A percentile compares a stretch with the other conserved stretches of the same genome.
Evolutionary conservation across 2,797 vertebrate genomes (phyloP).

Genomic region (Champsocephalus esox): DNA sequence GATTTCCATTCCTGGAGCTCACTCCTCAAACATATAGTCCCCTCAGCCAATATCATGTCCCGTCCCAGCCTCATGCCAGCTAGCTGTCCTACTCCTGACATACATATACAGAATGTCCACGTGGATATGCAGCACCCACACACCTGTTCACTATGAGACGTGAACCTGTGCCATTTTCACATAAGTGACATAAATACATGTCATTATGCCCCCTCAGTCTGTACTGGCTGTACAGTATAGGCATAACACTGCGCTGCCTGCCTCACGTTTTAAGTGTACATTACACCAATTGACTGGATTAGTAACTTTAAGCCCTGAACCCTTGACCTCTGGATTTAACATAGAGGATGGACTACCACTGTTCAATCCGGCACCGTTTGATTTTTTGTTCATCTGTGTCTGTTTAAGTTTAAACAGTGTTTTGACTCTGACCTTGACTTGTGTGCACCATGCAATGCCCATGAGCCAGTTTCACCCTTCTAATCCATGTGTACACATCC

Average conservation of each 20-base stretch:
- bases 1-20: conserved; percentile 78
- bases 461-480: background rate
- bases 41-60: conserved; percentile 56
- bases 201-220: conserved; percentile 22
- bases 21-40: conserved; percentile 60
- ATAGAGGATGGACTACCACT: conserved; percentile 20
- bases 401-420: conserved; percentile 6
- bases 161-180: conserved; percentile 48
- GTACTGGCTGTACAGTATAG: conserved; percentile 38
- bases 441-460: background rate
- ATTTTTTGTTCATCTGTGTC: conserved; percentile 5
- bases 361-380: conserved; percentile 19
- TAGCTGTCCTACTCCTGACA: conserved; percentile 21
- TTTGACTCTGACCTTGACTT: conserved; percentile 35
- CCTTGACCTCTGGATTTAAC: conserved; percentile 67
- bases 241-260: conserved; percentile 32
- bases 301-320: conserved; percentile 76
- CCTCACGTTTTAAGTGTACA: conserved; percentile 78
- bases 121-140: conserved; percentile 33
- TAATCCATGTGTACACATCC: too few species aligned
- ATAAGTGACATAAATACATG: conserved; percentile 44
- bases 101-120: conserved; percentile 39
- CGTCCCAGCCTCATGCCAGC: conserved; percentile 31
- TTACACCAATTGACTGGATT: conserved; percentile 80
- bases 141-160: conserved; percentile 46